Base-by-base conservation (phyloP, 2,113 vertebrate genomes). In the Syngnathus scovelli region DNA sequence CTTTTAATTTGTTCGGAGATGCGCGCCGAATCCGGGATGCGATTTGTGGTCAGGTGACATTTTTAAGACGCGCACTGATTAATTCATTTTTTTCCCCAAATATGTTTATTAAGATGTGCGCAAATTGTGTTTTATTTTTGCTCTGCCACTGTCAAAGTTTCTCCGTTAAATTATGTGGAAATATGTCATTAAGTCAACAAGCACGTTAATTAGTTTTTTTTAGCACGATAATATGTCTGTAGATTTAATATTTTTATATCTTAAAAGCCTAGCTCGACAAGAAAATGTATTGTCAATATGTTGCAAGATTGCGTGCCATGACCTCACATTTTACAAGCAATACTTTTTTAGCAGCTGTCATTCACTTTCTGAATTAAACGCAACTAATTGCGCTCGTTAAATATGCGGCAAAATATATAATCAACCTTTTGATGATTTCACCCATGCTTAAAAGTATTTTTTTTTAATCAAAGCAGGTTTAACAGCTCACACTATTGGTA, bases 1-100 rank as follows among this genome's bases (percentile, higher is more conserved):
- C 70, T 87, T 87, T 85, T 68, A 52, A 77, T 62, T 56, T 27
- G 41, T 12, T 37, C 21, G 1, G 2, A 72, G 55, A 73, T 72
- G 79, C 73, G 69, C 84, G 4, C 68, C 16, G 71, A 63, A 71
- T 55, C 62, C 67, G 69, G 61, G 61, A 64, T 41, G 76, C 59
- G 61, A 69, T 6, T 48, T 66, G 76, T 59, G 59, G 48, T 67
- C 73, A 80, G 55, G n/a, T 68, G 52, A 2, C 62, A 19, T 8
- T n/a, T 51, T 51, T n/a, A 49, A 49, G 6, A 49, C 16, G 46
- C 46, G 19, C 15, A 7, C 5, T 49, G 6, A 19, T n/a, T n/a
- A 15, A 46, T 39, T 10, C 10, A 11, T 2, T 43, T 9, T 41
- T 41, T 43, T 43, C 11, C 11, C 1, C 41, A 43, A 33, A 33